A percentile compares a stretch with the other conserved stretches of the same genome.
phyloP scores from a whole-genome alignment of 53 echinoderm and acorn worm species.

The Holothuria scabra region DNA sequence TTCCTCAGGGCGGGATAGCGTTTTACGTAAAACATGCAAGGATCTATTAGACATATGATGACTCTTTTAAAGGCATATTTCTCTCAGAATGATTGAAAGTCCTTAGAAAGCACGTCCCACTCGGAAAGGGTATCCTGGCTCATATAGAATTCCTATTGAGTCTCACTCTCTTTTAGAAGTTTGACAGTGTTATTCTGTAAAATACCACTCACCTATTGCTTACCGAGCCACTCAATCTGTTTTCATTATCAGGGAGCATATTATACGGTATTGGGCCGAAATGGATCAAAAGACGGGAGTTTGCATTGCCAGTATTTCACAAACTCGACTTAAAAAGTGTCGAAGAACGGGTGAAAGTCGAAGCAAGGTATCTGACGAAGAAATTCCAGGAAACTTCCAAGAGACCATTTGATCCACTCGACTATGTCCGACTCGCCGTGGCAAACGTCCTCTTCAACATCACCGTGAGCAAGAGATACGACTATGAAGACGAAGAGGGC shows the following conservation, averaged over 20 bases:
- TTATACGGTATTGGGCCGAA: slow-evolving; percentile 60
- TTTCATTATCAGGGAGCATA: slow-evolving; percentile 61
- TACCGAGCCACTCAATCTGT: too few species aligned
- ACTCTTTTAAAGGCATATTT: too few species aligned
- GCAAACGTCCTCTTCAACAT: slow-evolving; percentile 72
- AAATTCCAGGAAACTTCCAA: slow-evolving; percentile 27
- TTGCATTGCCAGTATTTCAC: slow-evolving; percentile 67
- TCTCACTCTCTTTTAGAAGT: too few species aligned
- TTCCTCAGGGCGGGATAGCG: too few species aligned
- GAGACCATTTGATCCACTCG: slow-evolving; percentile 52
- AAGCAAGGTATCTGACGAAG: slow-evolving; percentile 57
- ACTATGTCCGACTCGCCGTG: slow-evolving; percentile 47
- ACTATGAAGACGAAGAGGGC: slow-evolving; percentile 48
- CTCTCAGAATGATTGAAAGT: too few species aligned
- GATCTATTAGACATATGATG: too few species aligned
- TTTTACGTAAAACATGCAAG: too few species aligned
- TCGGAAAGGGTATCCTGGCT: too few species aligned
- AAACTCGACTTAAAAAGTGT: slow-evolving; percentile 75
- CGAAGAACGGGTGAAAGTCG: slow-evolving; percentile 67
- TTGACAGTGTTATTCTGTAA: too few species aligned
- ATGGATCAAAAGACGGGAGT: slow-evolving; percentile 76
- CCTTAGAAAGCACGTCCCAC: too few species aligned
- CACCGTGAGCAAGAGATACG: slow-evolving; percentile 62
- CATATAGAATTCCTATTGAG: too few species aligned
- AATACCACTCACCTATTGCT: too few species aligned